Evolutionary conservation across 1,140 invertebrate genomes (phyloP).

Genomic region (Papilio xuthus): DNA sequence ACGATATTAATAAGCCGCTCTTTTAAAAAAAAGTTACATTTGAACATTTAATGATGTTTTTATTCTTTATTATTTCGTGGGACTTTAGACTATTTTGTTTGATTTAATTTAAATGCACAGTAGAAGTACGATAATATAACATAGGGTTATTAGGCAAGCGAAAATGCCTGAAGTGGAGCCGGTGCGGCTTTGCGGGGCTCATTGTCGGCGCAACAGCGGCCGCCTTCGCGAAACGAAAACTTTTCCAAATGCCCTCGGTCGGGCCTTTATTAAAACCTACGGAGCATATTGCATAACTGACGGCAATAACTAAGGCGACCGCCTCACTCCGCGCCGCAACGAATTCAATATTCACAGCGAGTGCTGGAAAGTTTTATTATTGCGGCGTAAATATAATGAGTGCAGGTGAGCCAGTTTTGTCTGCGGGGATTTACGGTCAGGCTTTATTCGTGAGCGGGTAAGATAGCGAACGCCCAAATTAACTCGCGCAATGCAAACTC

Average conservation of each 20-base stretch:
- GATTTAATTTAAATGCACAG: slow-evolving; percentile 1
- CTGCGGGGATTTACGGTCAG: slow-evolving; percentile 71
- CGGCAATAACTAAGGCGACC: slow-evolving; percentile 77
- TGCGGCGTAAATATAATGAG: slow-evolving; percentile 80
- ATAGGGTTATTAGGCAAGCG: slow-evolving; percentile 59
- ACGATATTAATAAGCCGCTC: not conserved
- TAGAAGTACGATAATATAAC: slow-evolving; percentile 46
- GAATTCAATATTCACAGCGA: slow-evolving; percentile 78
- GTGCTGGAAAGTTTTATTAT: slow-evolving; percentile 79
- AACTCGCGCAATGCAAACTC: slow-evolving; percentile 65
- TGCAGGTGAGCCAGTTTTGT: slow-evolving; percentile 75
- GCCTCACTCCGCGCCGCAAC: slow-evolving; percentile 66
- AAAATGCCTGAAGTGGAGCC: slow-evolving; percentile 59
- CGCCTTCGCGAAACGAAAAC: slow-evolving; percentile 76
- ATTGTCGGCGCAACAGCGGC: slow-evolving; percentile 68
- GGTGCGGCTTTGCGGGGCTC: slow-evolving; percentile 60
- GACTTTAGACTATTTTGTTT: not conserved
- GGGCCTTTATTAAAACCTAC: slow-evolving; percentile 79
- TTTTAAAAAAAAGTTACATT: not conserved
- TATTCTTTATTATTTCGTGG: not conserved
- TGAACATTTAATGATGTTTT: no score
- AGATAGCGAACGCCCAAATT: slow-evolving; percentile 66
- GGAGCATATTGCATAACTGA: slow-evolving; percentile 76
- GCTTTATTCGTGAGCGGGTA: slow-evolving; percentile 59
- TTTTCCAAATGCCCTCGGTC: slow-evolving; percentile 71